Conservation (phyloP, 2,113 vertebrate species). For the Phrynosoma platyrhinos region DNA sequence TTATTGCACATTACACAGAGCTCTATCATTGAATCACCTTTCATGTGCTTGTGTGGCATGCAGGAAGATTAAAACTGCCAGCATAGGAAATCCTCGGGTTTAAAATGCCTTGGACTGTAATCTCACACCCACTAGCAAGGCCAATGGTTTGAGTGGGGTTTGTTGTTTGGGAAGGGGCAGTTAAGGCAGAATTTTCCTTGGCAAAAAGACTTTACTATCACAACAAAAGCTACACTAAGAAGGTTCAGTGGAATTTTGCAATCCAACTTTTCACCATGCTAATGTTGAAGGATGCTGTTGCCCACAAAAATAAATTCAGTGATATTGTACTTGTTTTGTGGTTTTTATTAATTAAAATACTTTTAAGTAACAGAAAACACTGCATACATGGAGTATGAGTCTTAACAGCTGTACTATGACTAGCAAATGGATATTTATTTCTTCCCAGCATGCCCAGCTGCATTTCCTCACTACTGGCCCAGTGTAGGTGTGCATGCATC, state of each 20-base stretch:
- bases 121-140: background rate
- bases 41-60: too few relatives aligned
- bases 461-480: background rate
- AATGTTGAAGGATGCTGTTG: background rate
- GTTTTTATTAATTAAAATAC: slow-evolving; percentile 41
- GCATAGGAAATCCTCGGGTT: background rate
- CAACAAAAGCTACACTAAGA: background rate
- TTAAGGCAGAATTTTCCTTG: background rate
- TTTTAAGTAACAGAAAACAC: slow-evolving; percentile 30
- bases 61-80: too few relatives aligned
- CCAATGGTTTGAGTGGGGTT: too few relatives aligned
- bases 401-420: background rate
- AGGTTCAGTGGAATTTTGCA: background rate
- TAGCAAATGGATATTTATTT: background rate
- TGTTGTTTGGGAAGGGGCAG: too few relatives aligned
- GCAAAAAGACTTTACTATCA: too few relatives aligned
- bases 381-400: background rate
- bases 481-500: background rate
- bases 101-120: too few relatives aligned
- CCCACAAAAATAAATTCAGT: background rate
- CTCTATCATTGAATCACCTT: background rate
- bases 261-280: too few relatives aligned
- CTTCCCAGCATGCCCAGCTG: background rate
- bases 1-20: background rate
- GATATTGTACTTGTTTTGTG: background rate